These are phyloP conservation scores for Paramuricea clavata DNA, from an alignment of 92 coral and sea anemone species.

Conservation along the genomic window DNA sequence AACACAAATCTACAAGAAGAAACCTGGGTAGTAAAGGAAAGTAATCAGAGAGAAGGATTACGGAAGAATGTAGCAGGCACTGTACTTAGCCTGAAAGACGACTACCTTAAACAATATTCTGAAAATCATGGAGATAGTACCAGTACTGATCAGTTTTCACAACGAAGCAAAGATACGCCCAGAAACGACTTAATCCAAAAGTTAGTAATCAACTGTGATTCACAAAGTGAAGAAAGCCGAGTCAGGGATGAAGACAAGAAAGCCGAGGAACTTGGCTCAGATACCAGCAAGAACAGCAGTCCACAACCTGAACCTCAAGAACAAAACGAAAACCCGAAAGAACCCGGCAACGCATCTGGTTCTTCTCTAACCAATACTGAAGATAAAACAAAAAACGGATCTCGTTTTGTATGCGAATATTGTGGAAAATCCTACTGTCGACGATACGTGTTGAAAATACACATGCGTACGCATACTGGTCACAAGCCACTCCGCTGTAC, in stretches of 20 bases:
- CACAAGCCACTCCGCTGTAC: constrained; percentile 97
- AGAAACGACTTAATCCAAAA: neutral
- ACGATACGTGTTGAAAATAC: constrained; percentile 94
- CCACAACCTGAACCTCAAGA: constrained; percentile 12
- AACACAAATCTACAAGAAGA: neutral
- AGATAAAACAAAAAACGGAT: constrained; percentile 22
- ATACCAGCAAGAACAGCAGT: neutral
- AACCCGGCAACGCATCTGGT: neutral
- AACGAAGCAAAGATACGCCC: neutral
- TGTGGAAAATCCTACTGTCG: constrained; percentile 99
- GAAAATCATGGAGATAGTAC: neutral
- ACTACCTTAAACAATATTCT: neutral
- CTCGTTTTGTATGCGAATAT: constrained; percentile 88
- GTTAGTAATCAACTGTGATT: constrained; percentile 4
- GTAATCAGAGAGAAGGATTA: neutral
- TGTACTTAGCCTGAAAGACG: neutral
- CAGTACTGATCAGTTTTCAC: neutral
- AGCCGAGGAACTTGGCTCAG: neutral
- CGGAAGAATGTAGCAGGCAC: neutral
- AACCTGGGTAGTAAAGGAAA: neutral
- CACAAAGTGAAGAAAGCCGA: neutral
- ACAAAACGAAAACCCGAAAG: neutral
- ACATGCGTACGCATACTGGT: constrained; percentile 99
- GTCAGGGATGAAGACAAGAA: neutral
- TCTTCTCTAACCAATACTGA: neutral